These are phyloP conservation scores for Scrobipalpa atriplicella DNA, from an alignment of 2,888 invertebrate genomes.

Conservation along the genomic window DNA sequence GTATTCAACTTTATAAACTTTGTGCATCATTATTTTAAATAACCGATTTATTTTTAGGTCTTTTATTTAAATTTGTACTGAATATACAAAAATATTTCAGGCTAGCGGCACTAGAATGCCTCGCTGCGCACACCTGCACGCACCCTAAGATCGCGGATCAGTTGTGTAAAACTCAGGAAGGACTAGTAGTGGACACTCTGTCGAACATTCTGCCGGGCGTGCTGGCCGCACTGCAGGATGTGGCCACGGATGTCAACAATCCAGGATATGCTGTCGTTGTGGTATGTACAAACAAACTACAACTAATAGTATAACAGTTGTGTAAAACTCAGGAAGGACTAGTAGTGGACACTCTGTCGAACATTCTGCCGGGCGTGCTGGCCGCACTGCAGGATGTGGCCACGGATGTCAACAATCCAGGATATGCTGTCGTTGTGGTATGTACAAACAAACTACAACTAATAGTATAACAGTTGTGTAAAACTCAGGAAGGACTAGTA, in stretches of 20 bases:
- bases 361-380: too few species aligned
- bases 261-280: constrained; percentile 84
- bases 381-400: constrained; percentile 83
- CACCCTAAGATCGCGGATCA: constrained; percentile 70
- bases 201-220: constrained; percentile 86
- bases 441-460: too few species aligned
- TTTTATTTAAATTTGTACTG: too few species aligned
- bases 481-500: constrained; percentile 62
- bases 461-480: too few species aligned
- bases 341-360: constrained; percentile 82
- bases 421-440: too few species aligned
- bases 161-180: constrained; percentile 47
- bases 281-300: too few species aligned
- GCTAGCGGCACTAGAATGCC: constrained; percentile 74
- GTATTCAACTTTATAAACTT: too few species aligned
- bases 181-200: constrained; percentile 80
- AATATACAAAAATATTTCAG: constrained; percentile 45
- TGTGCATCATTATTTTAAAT: too few species aligned
- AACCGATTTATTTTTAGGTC: too few species aligned
- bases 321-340: constrained; percentile 57
- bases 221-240: constrained; percentile 80
- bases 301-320: too few species aligned
- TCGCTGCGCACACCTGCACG: constrained; percentile 85
- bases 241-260: constrained; percentile 81
- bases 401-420: constrained; percentile 69